These are phyloP conservation scores for Acropora yongei DNA, from an alignment of 64 coral and sea anemone genomes.

Conservation along the genomic window DNA sequence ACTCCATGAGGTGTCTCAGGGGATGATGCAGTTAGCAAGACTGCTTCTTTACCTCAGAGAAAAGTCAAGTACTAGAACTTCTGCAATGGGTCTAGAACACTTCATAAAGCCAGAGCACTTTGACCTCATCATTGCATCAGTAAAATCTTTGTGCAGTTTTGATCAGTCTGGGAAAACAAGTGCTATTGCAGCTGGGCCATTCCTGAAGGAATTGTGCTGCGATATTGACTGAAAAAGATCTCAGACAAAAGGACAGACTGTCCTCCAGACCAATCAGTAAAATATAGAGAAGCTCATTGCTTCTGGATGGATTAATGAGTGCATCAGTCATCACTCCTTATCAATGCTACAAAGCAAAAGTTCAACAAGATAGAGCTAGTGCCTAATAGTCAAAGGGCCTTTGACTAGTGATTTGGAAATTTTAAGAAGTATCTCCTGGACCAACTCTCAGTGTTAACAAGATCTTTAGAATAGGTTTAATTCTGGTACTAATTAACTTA, in stretches of 20 bases:
- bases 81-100: neutral
- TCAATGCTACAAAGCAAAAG: neutral
- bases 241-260: constrained; percentile 17
- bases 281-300: constrained; percentile 31
- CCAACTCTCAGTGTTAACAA: neutral
- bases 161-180: neutral
- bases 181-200: constrained; percentile 31
- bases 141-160: constrained; percentile 24
- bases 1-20: constrained; percentile 46
- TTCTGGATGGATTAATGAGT: neutral
- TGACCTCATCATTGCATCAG: constrained; percentile 4
- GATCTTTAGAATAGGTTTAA: neutral
- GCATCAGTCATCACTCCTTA: constrained; percentile 2
- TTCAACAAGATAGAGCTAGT: constrained; percentile 31
- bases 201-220: constrained; percentile 41
- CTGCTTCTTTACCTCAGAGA: constrained; percentile 34
- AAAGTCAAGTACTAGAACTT: neutral
- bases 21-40: constrained; percentile 24
- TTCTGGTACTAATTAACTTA: neutral
- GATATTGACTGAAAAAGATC: constrained; percentile 26
- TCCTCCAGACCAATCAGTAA: neutral
- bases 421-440: neutral
- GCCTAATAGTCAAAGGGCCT: no score
- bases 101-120: no score
- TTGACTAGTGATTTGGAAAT: constrained; percentile 36